These are phyloP conservation scores for Anarrhichthys ocellatus DNA, from an alignment of 2,113 vertebrate genomes.

Conservation along the genomic window DNA sequence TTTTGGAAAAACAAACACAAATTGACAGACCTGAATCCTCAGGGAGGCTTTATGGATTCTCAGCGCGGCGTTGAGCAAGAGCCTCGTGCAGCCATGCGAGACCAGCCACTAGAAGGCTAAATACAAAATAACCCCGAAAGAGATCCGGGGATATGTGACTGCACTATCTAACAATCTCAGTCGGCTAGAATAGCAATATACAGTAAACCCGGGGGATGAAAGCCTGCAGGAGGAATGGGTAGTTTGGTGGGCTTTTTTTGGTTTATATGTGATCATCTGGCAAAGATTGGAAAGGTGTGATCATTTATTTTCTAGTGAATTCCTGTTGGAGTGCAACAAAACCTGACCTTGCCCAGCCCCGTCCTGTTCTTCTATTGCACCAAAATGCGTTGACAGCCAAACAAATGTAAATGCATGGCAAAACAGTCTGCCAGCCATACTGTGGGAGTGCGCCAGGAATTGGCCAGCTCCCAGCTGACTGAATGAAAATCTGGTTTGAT, in stretches of 20 bases:
- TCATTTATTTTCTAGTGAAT: constrained; percentile 29
- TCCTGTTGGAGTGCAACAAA: constrained; percentile 34
- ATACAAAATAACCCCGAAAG: constrained; percentile 70
- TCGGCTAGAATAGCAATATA: constrained; percentile 63
- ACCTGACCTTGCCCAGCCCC: constrained; percentile 26
- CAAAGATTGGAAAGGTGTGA: constrained; percentile 28
- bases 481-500: constrained; percentile 71
- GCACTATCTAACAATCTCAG: constrained; percentile 62
- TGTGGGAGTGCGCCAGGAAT: constrained; percentile 24
- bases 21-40: constrained; percentile 64
- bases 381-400: constrained; percentile 53
- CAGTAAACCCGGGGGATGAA: constrained; percentile 59
- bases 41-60: constrained; percentile 74
- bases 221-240: constrained; percentile 25
- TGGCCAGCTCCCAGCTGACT: constrained; percentile 54
- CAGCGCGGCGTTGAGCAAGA: constrained; percentile 57
- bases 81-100: constrained; percentile 66
- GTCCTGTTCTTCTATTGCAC: constrained; percentile 27
- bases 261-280: constrained; percentile 34
- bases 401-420: constrained; percentile 46
- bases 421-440: constrained; percentile 17
- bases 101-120: constrained; percentile 73
- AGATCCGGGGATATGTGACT: constrained; percentile 65
- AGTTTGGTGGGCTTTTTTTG: constrained; percentile 37
- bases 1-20: constrained; percentile 52